Percentiles rank a stretch among this genome's conserved stretches.
Conservation (phyloP, 1,140 invertebrate genomes). For the Coelopa frigida region DNA sequence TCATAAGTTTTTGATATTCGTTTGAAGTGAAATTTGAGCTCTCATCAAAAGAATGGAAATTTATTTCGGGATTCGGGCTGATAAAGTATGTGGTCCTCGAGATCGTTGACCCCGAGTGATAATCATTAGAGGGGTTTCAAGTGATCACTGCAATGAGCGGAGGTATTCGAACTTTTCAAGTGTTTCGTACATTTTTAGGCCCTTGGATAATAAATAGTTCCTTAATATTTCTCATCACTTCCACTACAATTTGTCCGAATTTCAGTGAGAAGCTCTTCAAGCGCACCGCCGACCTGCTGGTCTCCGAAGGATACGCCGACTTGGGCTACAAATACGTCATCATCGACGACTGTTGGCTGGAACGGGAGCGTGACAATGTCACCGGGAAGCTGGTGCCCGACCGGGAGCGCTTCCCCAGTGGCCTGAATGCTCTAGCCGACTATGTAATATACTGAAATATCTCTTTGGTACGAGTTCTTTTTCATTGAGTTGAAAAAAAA, state of each 20-base stretch:
- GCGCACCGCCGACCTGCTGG: slow-evolving; percentile 71
- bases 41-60: no score
- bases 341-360: slow-evolving; percentile 86
- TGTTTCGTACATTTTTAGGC: neutral
- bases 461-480: neutral
- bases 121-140: no score
- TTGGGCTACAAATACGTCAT: slow-evolving; percentile 80
- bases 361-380: slow-evolving; percentile 54
- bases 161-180: no score
- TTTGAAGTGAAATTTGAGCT: no score
- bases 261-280: slow-evolving; percentile 73
- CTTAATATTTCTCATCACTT: no score
- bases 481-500: neutral
- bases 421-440: slow-evolving; percentile 70
- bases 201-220: no score
- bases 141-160: no score
- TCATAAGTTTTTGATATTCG: neutral
- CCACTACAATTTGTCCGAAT: neutral
- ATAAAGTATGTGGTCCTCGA: no score
- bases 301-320: slow-evolving; percentile 67
- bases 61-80: no score
- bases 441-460: slow-evolving; percentile 57
- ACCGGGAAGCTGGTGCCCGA: slow-evolving; percentile 65
- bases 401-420: slow-evolving; percentile 68
- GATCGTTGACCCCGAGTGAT: no score